These are phyloP conservation scores for Meganola albula DNA, from an alignment of 2,888 invertebrate genomes.

Conservation along the genomic window DNA sequence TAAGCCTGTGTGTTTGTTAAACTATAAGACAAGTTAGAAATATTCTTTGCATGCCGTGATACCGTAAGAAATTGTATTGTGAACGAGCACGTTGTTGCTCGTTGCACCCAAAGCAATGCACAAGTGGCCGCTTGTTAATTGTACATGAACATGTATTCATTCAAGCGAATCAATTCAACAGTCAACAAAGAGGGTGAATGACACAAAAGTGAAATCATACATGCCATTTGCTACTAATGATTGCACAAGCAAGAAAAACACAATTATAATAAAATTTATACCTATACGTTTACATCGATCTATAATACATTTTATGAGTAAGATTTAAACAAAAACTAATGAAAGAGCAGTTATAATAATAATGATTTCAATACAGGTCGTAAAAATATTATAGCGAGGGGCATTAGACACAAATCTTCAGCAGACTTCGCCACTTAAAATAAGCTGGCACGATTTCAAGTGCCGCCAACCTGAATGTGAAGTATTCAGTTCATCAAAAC, in stretches of 20 bases:
- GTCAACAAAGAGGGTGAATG: slow-evolving; percentile 47
- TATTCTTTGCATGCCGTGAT: no score
- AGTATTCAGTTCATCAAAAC: slow-evolving; percentile 74
- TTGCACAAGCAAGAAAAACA: slow-evolving; percentile 21
- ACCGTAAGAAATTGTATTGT: no score
- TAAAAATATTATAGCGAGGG: slow-evolving; percentile 50
- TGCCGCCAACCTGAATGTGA: slow-evolving; percentile 69
- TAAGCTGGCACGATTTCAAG: slow-evolving; percentile 75
- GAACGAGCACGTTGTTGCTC: no score
- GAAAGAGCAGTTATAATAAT: no score
- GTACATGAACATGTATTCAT: slow-evolving; percentile 39
- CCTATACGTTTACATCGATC: no score
- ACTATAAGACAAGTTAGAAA: no score
- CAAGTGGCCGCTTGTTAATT: slow-evolving; percentile 47
- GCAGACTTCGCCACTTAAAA: slow-evolving; percentile 73
- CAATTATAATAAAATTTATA: no score
- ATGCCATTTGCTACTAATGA: no score
- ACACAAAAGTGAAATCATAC: slow-evolving; percentile 52
- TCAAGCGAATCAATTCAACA: slow-evolving; percentile 41
- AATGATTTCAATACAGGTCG: slow-evolving; percentile 46
- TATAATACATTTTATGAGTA: no score
- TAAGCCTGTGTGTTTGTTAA: no score
- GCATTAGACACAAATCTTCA: slow-evolving; percentile 65
- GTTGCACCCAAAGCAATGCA: no score
- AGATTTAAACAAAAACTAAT: no score